A percentile compares a stretch with the other conserved stretches of the same genome.
Conservation (phyloP, 2,113 vertebrate genomes). For the Melanerpes formicivorus region DNA sequence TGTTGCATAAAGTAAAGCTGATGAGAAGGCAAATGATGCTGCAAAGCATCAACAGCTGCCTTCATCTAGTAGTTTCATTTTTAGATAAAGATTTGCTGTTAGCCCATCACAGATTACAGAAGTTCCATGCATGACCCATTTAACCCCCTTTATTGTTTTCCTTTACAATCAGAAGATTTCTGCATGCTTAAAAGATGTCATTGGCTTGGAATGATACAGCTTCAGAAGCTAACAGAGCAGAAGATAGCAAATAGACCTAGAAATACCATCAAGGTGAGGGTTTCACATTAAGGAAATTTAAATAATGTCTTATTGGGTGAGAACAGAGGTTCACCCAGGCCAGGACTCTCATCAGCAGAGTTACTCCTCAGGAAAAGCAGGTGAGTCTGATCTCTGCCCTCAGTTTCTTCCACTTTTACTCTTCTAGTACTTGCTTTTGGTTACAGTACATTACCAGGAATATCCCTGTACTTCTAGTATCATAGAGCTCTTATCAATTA, state of each 20-base stretch:
- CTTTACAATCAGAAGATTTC: neutral
- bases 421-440: neutral
- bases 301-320: neutral
- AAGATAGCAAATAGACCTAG: neutral
- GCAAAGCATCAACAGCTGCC: neutral
- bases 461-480: neutral
- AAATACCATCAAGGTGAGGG: neutral
- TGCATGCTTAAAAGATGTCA: neutral
- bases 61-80: neutral
- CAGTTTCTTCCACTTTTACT: neutral
- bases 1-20: neutral
- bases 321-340: neutral
- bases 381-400: neutral
- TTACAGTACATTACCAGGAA: neutral
- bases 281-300: neutral
- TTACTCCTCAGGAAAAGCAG: neutral
- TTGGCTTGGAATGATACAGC: neutral
- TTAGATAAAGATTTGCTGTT: neutral
- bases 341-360: neutral
- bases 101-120: neutral
- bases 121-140: neutral
- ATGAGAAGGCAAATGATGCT: slow-evolving; percentile 35
- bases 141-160: neutral
- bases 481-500: neutral
- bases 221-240: neutral